Base-by-base conservation (phyloP, 2,888 invertebrate species). In the Caenorhabditis wallacei region DNA sequence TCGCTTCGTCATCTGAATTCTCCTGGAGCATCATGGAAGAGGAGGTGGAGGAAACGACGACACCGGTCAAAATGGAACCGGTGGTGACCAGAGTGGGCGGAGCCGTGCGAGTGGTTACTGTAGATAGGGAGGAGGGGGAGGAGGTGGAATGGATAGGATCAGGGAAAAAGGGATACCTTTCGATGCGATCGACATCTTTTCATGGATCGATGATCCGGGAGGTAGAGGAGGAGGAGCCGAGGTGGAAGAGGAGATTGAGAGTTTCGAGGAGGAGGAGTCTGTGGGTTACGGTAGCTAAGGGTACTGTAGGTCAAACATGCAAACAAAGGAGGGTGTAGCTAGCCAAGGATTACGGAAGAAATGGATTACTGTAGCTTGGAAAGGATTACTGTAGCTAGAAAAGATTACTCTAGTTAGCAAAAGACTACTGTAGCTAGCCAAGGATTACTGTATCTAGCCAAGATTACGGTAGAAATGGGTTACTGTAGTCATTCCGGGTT, bases 21-120 rank as follows among this genome's bases (percentile, higher is more conserved):
- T 80, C 83, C 30, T 59, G 48, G 18, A 75, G 56, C 37, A 56
- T n/a, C n/a, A 30, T 71, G 35, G 30, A 30, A 30, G 30, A 3
- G 30, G 8, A 30, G 30, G 30, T 5, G 30, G 30, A 30, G 30
- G 69, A 7, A 26, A 56, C 53, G 1, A 46, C 30, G 8, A 84
- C 82, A 20, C 84, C 84, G n/a, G 74, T 80, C 4, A 84, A 35
- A 43, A 84, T 84, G 0, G 82, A 82, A 1, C 84, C 84, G 22
- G 82, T 66, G n/a, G 84, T 46, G 5, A 75, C 72, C 4, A 80
- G 56, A 7, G 80, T 35, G n/a, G 75, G 56, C 5, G 75, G 82
- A 35, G 82, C 75, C 20, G 79, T 79, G 64, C 79, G 82, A 40
- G 79, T 79, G 79, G 76, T 79, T 76, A 80, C 84, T 80, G 76